phyloP scores from a whole-genome alignment of 2,888 invertebrate genomes.

The Aricia artaxerxes region DNA sequence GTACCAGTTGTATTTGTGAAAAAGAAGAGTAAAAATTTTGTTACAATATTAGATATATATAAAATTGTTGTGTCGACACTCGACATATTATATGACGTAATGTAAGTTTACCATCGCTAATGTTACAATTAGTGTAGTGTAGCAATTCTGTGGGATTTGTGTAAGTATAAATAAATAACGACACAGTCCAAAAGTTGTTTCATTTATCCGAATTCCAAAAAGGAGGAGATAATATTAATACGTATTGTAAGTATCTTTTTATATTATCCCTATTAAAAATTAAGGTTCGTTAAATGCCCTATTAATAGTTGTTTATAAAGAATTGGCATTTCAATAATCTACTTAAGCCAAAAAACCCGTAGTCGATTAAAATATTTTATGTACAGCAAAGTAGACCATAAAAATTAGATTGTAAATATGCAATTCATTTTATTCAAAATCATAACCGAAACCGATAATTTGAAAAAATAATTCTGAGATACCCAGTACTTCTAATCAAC shows the following conservation, averaged over 20 bases:
- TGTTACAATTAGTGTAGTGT: slow-evolving; percentile 52
- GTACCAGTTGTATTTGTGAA: neutral
- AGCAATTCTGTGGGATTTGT: slow-evolving; percentile 63
- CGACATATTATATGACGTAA: slow-evolving; percentile 50
- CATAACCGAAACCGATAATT: no score
- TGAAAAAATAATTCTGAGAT: no score
- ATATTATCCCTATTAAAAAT: neutral
- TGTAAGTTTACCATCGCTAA: slow-evolving; percentile 75
- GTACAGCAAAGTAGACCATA: no score
- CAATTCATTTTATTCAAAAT: no score
- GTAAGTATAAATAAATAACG: slow-evolving; percentile 60
- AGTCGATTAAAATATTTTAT: neutral
- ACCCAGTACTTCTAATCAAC: no score
- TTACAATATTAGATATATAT: slow-evolving; percentile 2
- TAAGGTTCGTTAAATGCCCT: neutral
- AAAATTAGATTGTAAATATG: no score
- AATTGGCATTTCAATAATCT: neutral
- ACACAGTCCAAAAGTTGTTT: slow-evolving; percentile 49
- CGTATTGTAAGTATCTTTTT: neutral
- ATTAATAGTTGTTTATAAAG: neutral
- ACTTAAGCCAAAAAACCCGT: no score
- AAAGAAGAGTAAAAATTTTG: neutral
- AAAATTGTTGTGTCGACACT: neutral
- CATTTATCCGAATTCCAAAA: neutral
- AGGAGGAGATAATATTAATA: neutral